Evolutionary conservation across 2,888 invertebrate genomes (phyloP).

Genomic region (Anticlea derivata): DNA sequence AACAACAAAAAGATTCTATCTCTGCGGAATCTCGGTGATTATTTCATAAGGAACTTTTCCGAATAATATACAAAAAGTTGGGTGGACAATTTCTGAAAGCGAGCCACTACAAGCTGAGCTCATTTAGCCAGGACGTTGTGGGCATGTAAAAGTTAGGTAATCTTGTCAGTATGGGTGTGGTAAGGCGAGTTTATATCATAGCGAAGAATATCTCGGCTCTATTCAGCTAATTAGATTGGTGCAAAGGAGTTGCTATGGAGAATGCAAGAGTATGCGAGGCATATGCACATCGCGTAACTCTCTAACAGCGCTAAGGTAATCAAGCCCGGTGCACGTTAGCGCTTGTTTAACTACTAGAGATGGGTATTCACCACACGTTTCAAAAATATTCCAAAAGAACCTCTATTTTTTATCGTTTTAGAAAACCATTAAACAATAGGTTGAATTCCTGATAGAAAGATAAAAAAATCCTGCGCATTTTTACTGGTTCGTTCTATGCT

Average conservation of each 20-base stretch:
- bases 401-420: background rate
- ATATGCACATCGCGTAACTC: slow-evolving; percentile 41
- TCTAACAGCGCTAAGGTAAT: slow-evolving; percentile 44
- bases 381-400: background rate
- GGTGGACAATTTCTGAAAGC: slow-evolving; percentile 28
- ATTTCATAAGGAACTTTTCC: slow-evolving; percentile 50
- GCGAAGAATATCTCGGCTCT: slow-evolving; percentile 52
- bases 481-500: too few relatives aligned
- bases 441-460: too few relatives aligned
- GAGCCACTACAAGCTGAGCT: slow-evolving; percentile 36
- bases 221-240: slow-evolving; percentile 68
- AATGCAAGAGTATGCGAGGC: slow-evolving; percentile 35
- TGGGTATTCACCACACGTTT: slow-evolving; percentile 22
- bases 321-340: slow-evolving; percentile 30
- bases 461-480: too few relatives aligned
- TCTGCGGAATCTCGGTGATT: slow-evolving; percentile 51
- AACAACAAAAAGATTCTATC: slow-evolving; percentile 63
- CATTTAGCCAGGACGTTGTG: slow-evolving; percentile 29
- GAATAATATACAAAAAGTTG: slow-evolving; percentile 52
- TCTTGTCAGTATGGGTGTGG: slow-evolving; percentile 60
- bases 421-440: background rate
- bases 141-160: slow-evolving; percentile 60
- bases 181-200: slow-evolving; percentile 64
- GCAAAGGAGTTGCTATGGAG: slow-evolving; percentile 48
- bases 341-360: slow-evolving; percentile 22